phyloP scores from a whole-genome alignment of 2,888 invertebrate species.

The Eucera pruinosa region DNA sequence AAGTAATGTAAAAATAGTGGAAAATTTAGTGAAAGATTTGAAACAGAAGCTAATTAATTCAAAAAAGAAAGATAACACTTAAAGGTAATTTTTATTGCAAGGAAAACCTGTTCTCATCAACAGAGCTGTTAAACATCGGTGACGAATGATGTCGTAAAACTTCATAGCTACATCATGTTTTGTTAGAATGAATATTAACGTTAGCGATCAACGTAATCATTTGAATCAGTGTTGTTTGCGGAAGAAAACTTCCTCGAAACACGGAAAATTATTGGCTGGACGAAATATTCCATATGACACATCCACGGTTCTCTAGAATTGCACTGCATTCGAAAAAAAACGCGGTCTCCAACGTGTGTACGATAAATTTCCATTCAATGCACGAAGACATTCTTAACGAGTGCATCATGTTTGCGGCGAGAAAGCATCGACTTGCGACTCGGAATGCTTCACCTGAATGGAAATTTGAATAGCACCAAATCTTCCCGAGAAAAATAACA shows the following conservation, averaged over 20 bases:
- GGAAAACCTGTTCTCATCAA: not conserved
- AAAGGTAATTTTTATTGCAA: no score
- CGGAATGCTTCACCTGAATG: not conserved
- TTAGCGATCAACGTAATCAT: not conserved
- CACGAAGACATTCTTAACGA: conserved; percentile 53
- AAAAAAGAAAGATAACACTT: not conserved
- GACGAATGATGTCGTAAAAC: not conserved
- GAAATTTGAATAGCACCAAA: not conserved
- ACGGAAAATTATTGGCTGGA: not conserved
- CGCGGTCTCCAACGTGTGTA: not conserved
- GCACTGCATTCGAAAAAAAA: conserved; percentile 7
- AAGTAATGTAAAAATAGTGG: no score
- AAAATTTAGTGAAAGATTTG: no score
- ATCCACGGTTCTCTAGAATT: conserved; percentile 32
- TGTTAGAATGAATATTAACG: not conserved
- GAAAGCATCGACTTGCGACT: conserved; percentile 23
- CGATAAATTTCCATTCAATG: conserved; percentile 49
- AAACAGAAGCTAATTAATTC: not conserved
- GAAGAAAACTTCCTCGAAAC: conserved; percentile 4
- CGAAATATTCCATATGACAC: conserved; percentile 31
- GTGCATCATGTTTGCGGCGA: conserved; percentile 32
- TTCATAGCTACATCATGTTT: not conserved
- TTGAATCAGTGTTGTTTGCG: no score
- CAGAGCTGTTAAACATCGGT: not conserved
- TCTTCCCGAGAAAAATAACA: not conserved